Percentiles rank a stretch among this genome's conserved stretches.
Conservation (phyloP, 2,113 vertebrate genomes). For the Microcebus jonahi region DNA sequence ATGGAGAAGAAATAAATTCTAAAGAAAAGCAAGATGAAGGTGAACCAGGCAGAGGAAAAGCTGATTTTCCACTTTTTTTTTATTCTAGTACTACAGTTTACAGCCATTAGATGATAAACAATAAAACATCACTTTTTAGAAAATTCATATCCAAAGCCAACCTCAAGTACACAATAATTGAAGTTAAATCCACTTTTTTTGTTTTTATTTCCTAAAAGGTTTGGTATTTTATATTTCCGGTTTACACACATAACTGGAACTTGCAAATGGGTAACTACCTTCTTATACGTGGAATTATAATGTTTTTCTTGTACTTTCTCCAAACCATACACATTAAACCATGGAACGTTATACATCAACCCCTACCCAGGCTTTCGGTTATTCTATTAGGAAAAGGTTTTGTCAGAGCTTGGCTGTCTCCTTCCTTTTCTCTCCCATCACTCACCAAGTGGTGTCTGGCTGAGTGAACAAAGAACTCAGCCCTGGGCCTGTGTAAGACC, state of each 20-base stretch:
- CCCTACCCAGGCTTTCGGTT: neutral
- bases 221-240: slow-evolving; percentile 77
- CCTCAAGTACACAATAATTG: slow-evolving; percentile 84
- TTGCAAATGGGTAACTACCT: slow-evolving; percentile 69
- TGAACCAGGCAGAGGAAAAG: slow-evolving; percentile 90
- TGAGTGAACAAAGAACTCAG: neutral
- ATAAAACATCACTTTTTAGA: slow-evolving; percentile 87
- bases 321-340: neutral
- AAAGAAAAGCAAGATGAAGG: slow-evolving; percentile 84
- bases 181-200: slow-evolving; percentile 70
- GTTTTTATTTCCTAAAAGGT: slow-evolving; percentile 63
- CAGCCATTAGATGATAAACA: slow-evolving; percentile 94
- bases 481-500: neutral
- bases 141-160: slow-evolving; percentile 85
- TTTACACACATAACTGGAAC: slow-evolving; percentile 78
- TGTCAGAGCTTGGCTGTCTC: neutral
- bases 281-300: neutral
- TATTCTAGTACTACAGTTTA: slow-evolving; percentile 96
- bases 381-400: neutral
- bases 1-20: slow-evolving; percentile 65
- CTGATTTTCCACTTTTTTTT: slow-evolving; percentile 90
- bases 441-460: neutral
- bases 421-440: neutral
- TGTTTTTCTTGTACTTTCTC: slow-evolving; percentile 67
- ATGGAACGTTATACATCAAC: neutral